Base-by-base conservation (phyloP, 1,140 invertebrate genomes). In the Lamellibrachia luymesi region DNA sequence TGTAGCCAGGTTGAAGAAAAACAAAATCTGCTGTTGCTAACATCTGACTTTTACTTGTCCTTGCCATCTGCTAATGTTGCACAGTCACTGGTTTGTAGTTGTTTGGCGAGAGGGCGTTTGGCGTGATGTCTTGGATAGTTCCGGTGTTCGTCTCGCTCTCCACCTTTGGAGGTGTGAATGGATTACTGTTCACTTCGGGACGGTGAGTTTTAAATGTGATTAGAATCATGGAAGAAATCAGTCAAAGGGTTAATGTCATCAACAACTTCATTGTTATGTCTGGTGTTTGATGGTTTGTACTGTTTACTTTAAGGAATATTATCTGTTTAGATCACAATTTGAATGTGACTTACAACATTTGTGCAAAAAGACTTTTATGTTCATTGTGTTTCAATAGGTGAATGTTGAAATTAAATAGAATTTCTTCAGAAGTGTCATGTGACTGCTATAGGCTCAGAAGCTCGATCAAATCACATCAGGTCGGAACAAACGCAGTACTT, bases 81-180 rank as follows among this genome's bases (percentile, higher is more conserved):
- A 38, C 90, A 25, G 91, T 91, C 10, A 1, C 25, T 91, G 91
- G 5, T 51, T 94, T 94, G 38, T 93, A 94, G 94, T 80, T 93
- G 22, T 94, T 94, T 94, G 94, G 94, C 13, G 92, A 94, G 50
- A 92, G 92, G n/a, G 90, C 94, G 25, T 94, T 92, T 93, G 94
- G 94, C 90, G 92, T 94, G 1, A 94, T 94, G 94, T 92, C 94
- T n/a, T 95, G 94, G 94, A 94, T 95, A 27, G 93, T 95, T n/a
- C 94, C 94, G 4, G 94, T 95, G 13, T 94, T 94, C 93, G 94
- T 95, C 49, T 94, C 94, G 0, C 92, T 94, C 13, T 95, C 94
- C 6, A 93, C 92, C 38, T 95, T 95, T 93, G 94, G 94, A n/a
- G 94, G 94, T 80, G 94, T 95, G 25, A 95, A 95, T 90, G 94